Base-by-base conservation (phyloP, 2,888 invertebrate genomes). In the Netelia melanura region DNA sequence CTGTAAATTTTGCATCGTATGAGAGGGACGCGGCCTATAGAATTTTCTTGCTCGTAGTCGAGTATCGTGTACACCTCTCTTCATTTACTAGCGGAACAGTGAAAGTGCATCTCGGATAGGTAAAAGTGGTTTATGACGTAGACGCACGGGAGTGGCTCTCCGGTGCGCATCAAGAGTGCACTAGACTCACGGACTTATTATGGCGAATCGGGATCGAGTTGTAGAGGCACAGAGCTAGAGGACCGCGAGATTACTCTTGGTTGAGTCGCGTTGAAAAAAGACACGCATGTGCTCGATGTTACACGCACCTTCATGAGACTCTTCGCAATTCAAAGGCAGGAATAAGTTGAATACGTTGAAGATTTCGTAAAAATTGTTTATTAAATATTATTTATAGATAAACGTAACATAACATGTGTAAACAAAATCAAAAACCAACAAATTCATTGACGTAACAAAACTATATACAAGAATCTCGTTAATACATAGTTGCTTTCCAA, bases 61-160 rank as follows among this genome's bases (percentile, higher is more conserved):
- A 14, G 21, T 21, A 58, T 58, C 58, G 5, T 25, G 56, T 64
- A 64, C 62, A 70, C 62, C 70, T 54, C 56, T 78, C 54, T 44
- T 90, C 86, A 89, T 90, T 90, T 87, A 85, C 87, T 86, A 91
- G 90, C 91, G 90, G 90, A 92, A 90, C 91, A 92, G 93, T 92
- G 92, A 92, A 92, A 93, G 93, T 92, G 86, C 88, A 90, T 90
- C 88, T 74, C 86, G 87, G 87, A 48, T 48, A 30, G 85, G 92
- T 92, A 92, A 92, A 92, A 92, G 93, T 92, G 86, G 91, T 91
- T 89, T 90, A 87, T 85, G 88, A 86, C 88, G 84, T 85, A 75
- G 71, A 75, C 84, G 84, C 72, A 88, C 87, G 88, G 90, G 89
- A 88, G 87, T 72, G 87, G 71, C 61, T 52, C 17, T 52, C 61